These are phyloP conservation scores for Drosophila suzukii DNA, from an alignment of 1,140 invertebrate species.

Conservation along the genomic window DNA sequence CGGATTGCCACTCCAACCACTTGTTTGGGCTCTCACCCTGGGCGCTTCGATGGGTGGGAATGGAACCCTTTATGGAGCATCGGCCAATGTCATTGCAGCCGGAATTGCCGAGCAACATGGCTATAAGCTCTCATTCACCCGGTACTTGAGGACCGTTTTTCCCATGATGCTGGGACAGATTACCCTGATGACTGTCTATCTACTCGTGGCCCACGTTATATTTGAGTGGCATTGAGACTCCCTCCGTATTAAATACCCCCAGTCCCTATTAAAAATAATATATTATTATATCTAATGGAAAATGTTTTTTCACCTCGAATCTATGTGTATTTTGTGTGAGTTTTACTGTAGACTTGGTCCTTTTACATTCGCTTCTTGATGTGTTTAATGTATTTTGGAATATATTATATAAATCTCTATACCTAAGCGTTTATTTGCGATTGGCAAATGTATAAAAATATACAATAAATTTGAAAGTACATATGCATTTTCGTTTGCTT, in stretches of 20 bases:
- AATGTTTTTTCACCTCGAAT: slow-evolving; percentile 12
- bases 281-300: slow-evolving; percentile 6
- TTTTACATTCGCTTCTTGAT: slow-evolving; percentile 34
- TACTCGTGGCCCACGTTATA: slow-evolving; percentile 89
- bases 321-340: slow-evolving; percentile 6
- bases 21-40: slow-evolving; percentile 91
- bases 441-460: slow-evolving; percentile 25
- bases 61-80: slow-evolving; percentile 92
- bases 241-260: neutral
- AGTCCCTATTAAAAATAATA: slow-evolving; percentile 5
- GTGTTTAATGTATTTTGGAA: slow-evolving; percentile 18
- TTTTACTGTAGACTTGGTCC: slow-evolving; percentile 8
- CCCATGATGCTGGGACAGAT: slow-evolving; percentile 90
- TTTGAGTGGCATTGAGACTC: slow-evolving; percentile 86
- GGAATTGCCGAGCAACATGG: slow-evolving; percentile 93
- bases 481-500: slow-evolving; percentile 3
- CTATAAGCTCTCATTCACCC: slow-evolving; percentile 89
- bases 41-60: slow-evolving; percentile 92
- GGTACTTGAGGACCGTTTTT: slow-evolving; percentile 87
- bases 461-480: slow-evolving; percentile 6
- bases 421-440: slow-evolving; percentile 16
- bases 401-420: slow-evolving; percentile 9
- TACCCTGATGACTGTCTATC: slow-evolving; percentile 87
- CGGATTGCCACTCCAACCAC: slow-evolving; percentile 88
- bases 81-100: slow-evolving; percentile 92